A percentile compares a stretch with the other conserved stretches of the same genome.
Evolutionary conservation across 2,888 invertebrate genomes (phyloP).

Genomic region (Dicyrtoma fusca): DNA sequence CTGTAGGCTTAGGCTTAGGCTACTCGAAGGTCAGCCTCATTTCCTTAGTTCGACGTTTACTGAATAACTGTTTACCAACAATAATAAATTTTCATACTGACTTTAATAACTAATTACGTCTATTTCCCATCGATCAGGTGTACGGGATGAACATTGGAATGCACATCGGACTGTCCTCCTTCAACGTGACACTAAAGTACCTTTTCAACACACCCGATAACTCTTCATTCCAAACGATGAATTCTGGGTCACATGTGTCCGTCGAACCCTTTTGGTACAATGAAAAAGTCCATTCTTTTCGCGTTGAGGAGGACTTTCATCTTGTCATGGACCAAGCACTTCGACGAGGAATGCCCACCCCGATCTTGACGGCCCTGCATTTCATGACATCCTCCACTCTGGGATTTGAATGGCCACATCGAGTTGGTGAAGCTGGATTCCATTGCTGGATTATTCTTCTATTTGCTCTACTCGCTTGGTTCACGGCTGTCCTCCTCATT

Average conservation of each 20-base stretch:
- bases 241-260: background rate
- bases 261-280: constrained; percentile 38
- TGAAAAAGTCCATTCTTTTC: constrained; percentile 45
- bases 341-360: constrained; percentile 51
- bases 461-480: constrained; percentile 51
- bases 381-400: constrained; percentile 49
- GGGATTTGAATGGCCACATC: constrained; percentile 55
- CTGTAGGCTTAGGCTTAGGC: too few relatives aligned
- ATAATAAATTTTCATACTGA: too few relatives aligned
- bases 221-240: background rate
- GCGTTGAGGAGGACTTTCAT: constrained; percentile 46
- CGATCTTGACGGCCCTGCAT: constrained; percentile 49
- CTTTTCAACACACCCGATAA: constrained; percentile 1
- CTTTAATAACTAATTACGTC: too few relatives aligned
- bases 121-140: constrained; percentile 40
- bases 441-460: constrained; percentile 49
- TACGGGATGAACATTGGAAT: constrained; percentile 49
- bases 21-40: too few relatives aligned
- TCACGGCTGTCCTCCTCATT: constrained; percentile 42
- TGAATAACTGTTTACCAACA: too few relatives aligned
- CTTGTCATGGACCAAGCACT: constrained; percentile 46
- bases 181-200: constrained; percentile 50
- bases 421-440: constrained; percentile 53
- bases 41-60: too few relatives aligned
- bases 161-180: constrained; percentile 51